These are phyloP conservation scores for Apis florea DNA, from an alignment of 1,140 invertebrate species.

Conservation along the genomic window DNA sequence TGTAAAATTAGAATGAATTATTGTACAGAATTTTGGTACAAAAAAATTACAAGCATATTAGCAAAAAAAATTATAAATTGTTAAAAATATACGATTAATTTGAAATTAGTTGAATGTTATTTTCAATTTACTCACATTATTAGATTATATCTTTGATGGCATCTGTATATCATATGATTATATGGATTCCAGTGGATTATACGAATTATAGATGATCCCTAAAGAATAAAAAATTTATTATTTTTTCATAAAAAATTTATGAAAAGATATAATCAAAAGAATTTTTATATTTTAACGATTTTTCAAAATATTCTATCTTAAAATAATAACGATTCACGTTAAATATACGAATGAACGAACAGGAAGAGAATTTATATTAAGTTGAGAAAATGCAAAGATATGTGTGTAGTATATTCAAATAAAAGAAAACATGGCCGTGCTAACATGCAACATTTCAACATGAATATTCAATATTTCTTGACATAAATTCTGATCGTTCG, in stretches of 20 bases:
- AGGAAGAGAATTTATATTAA: neutral
- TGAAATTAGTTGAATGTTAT: neutral
- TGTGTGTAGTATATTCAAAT: conserved; percentile 46
- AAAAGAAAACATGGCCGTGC: conserved; percentile 53
- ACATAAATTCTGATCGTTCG: conserved; percentile 52
- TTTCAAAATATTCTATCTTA: neutral
- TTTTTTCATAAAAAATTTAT: conserved; percentile 4
- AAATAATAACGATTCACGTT: neutral
- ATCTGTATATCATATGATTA: neutral
- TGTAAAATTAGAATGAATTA: conserved; percentile 37
- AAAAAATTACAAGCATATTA: conserved; percentile 17
- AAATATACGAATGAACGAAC: neutral
- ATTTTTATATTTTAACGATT: neutral
- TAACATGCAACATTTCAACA: conserved; percentile 57
- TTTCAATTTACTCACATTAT: neutral
- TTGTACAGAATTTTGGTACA: conserved; percentile 23
- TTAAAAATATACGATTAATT: neutral
- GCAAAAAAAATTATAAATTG: neutral
- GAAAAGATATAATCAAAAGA: neutral
- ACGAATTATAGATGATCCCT: neutral
- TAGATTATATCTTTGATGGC: neutral
- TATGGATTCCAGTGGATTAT: neutral
- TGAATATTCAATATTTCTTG: conserved; percentile 65
- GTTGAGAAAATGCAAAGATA: conserved; percentile 17
- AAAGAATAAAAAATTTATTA: conserved; percentile 16